Evolutionary conservation across 2,113 vertebrate genomes (phyloP).

Genomic region (Stegostoma tigrinum): DNA sequence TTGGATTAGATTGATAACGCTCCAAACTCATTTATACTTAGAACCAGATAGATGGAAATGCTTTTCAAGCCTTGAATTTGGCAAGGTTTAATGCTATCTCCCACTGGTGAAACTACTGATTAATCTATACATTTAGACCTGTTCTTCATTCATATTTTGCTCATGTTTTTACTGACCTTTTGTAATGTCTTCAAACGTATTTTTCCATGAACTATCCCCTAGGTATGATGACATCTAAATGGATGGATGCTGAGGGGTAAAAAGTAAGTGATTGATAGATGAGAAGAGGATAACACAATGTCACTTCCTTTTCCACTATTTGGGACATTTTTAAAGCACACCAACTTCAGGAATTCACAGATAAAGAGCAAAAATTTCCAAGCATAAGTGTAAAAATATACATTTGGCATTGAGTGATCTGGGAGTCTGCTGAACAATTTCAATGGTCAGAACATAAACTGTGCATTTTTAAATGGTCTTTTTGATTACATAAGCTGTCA

Average conservation of each 20-base stretch:
- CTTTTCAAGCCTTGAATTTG: background rate
- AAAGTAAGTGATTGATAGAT: background rate
- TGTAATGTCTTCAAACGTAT: background rate
- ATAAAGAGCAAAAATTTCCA: background rate
- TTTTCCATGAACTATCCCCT: background rate
- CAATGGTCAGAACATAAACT: background rate
- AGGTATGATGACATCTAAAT: background rate
- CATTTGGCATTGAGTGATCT: background rate
- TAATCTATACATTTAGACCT: background rate
- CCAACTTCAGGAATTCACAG: background rate
- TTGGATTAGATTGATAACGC: background rate
- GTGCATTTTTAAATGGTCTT: background rate
- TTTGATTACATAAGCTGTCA: background rate
- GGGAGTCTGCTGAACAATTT: background rate
- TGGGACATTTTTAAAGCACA: background rate
- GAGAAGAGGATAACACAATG: background rate
- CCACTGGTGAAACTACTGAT: background rate
- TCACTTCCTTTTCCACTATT: background rate
- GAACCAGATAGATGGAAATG: background rate
- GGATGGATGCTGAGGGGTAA: background rate
- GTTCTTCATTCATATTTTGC: background rate
- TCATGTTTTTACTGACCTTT: background rate
- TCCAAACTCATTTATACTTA: background rate
- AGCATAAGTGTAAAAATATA: no score
- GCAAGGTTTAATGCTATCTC: background rate